phyloP scores from a whole-genome alignment of 1,140 invertebrate genomes.

The Orussus abietinus region DNA sequence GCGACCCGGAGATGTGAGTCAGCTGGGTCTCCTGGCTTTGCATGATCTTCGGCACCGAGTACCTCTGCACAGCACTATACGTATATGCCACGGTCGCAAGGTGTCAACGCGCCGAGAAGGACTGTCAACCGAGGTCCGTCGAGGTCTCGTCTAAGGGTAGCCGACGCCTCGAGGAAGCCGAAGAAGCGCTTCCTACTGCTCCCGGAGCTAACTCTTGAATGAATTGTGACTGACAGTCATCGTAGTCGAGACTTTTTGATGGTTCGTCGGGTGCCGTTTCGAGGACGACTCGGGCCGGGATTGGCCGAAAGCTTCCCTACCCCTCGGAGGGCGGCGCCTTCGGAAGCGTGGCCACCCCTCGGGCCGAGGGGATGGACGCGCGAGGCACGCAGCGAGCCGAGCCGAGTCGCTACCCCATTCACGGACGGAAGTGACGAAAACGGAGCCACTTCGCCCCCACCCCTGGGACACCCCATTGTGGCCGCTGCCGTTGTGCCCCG shows the following conservation, averaged over 20 bases:
- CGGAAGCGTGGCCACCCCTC: conserved; percentile 22
- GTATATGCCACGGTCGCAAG: too few relatives aligned
- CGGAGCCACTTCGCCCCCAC: conserved; percentile 21
- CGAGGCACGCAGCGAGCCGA: conserved; percentile 6
- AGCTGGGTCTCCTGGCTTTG: conserved; percentile 33
- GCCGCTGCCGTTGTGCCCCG: conserved; percentile 16
- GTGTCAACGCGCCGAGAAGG: background rate
- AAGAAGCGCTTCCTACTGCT: background rate
- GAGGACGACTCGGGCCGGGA: conserved; percentile 17
- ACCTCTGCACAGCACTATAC: too few relatives aligned
- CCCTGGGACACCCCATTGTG: conserved; percentile 14
- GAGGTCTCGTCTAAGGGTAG: too few relatives aligned
- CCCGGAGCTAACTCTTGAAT: conserved; percentile 22
- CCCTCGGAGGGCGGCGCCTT: conserved; percentile 30
- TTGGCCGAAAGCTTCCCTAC: conserved; percentile 37
- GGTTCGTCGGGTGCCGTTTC: conserved; percentile 21
- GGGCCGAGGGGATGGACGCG: conserved; percentile 14
- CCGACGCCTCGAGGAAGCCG: background rate
- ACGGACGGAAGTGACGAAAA: conserved; percentile 13
- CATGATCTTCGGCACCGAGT: too few relatives aligned
- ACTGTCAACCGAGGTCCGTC: conserved; percentile 1
- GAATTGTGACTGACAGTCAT: conserved; percentile 38
- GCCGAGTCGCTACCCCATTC: conserved; percentile 10
- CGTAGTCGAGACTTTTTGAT: conserved; percentile 36
- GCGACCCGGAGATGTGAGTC: conserved; percentile 24